Conservation (phyloP, 2,888 invertebrate species). For the Eumacrocentrus americanus region DNA sequence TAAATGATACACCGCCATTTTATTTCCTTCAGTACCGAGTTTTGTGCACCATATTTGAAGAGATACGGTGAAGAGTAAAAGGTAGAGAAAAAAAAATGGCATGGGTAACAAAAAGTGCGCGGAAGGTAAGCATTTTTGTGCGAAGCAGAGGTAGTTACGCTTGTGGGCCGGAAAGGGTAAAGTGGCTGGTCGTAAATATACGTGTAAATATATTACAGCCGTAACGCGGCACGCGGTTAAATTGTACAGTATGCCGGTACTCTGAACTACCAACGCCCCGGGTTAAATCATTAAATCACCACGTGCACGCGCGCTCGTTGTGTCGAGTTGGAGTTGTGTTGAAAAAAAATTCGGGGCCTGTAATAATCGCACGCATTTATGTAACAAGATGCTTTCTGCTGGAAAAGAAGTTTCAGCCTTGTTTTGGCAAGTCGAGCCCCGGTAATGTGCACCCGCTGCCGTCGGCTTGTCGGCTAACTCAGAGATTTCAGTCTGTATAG, state of each 20-base stretch:
- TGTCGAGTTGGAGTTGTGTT: neutral
- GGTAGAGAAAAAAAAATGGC: neutral
- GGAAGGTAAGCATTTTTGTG: no score
- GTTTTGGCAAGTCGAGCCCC: no score
- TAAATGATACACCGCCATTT: neutral
- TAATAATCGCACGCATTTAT: neutral
- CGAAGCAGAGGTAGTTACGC: conserved; percentile 7
- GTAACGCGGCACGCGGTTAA: conserved; percentile 52
- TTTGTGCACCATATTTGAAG: neutral
- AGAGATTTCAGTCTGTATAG: no score
- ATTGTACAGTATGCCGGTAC: conserved; percentile 39
- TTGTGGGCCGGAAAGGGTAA: conserved; percentile 36
- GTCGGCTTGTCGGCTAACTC: no score
- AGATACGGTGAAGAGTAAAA: no score
- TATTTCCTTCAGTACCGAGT: neutral
- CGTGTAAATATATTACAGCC: conserved; percentile 58
- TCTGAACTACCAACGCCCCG: conserved; percentile 31
- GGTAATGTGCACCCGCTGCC: no score
- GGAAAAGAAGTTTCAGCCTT: no score
- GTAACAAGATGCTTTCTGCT: no score
- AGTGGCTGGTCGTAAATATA: conserved; percentile 55
- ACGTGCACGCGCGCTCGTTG: conserved; percentile 29
- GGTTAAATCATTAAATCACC: conserved; percentile 51
- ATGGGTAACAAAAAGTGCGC: neutral
- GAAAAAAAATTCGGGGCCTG: conserved; percentile 3